phyloP scores from a whole-genome alignment of 2,797 vertebrate species.

The Anguilla pacifica region DNA sequence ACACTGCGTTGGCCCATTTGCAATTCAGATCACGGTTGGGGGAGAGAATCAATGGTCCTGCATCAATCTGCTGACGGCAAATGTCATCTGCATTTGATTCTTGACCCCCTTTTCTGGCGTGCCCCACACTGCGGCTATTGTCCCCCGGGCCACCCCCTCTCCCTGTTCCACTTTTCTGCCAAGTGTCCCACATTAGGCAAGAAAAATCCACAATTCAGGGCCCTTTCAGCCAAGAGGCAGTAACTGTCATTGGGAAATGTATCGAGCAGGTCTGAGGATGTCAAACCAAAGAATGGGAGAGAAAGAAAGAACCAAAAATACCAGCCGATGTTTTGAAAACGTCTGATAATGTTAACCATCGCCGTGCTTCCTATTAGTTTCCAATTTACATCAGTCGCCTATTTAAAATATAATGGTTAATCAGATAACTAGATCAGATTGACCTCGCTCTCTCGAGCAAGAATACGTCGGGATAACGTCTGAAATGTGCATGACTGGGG shows the following conservation, averaged over 20 bases:
- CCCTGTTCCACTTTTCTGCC: conserved; percentile 54
- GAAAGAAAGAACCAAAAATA: conserved; percentile 44
- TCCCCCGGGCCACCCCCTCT: conserved; percentile 51
- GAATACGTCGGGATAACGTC: conserved; percentile 35
- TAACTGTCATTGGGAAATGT: conserved; percentile 77
- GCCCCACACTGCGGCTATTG: conserved; percentile 61
- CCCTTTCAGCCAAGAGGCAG: conserved; percentile 66
- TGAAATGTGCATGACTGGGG: neutral
- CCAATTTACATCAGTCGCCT: conserved; percentile 78
- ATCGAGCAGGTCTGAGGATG: conserved; percentile 71
- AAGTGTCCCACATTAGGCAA: conserved; percentile 74
- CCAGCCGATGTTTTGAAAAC: conserved; percentile 67
- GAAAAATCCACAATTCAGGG: conserved; percentile 72
- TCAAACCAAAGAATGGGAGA: conserved; percentile 70
- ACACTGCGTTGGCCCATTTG: conserved; percentile 73
- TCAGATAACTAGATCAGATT: conserved; percentile 61
- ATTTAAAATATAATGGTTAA: conserved; percentile 74
- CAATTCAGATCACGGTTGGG: conserved; percentile 80
- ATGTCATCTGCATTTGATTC: conserved; percentile 82
- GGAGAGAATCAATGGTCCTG: conserved; percentile 76
- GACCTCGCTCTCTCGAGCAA: conserved; percentile 9
- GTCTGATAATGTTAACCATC: conserved; percentile 72
- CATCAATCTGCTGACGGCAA: conserved; percentile 83
- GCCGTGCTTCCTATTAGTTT: conserved; percentile 74
- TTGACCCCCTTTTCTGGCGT: conserved; percentile 73